A percentile compares a stretch with the other conserved stretches of the same genome.
Conservation (phyloP, 2,888 invertebrate genomes). For the Orthosia gothica region DNA sequence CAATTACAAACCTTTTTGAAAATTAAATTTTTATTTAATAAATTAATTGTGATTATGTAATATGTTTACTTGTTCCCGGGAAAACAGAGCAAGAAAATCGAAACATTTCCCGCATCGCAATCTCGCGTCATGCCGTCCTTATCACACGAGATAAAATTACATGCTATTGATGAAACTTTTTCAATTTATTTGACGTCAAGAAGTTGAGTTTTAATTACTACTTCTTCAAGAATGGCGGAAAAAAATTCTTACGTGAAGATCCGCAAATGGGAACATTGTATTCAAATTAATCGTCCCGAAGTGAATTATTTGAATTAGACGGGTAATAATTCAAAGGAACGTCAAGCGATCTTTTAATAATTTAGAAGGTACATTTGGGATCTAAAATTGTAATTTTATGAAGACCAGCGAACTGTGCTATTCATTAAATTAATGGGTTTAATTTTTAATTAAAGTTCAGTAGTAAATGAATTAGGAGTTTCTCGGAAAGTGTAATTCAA, state of each 20-base stretch:
- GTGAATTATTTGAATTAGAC: conserved; percentile 56
- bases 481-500: too few relatives aligned
- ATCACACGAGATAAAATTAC: conserved; percentile 20
- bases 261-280: conserved; percentile 36
- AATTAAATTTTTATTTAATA: conserved; percentile 32
- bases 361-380: conserved; percentile 36
- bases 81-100: conserved; percentile 26
- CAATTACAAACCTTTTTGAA: conserved; percentile 5
- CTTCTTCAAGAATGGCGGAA: too few relatives aligned
- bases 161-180: too few relatives aligned
- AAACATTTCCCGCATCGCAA: conserved; percentile 19
- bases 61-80: conserved; percentile 39
- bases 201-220: too few relatives aligned
- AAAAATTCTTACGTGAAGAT: too few relatives aligned
- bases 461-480: conserved; percentile 33
- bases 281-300: conserved; percentile 56
- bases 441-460: conserved; percentile 61
- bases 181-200: too few relatives aligned
- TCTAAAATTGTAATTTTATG: conserved; percentile 50
- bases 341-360: conserved; percentile 21
- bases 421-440: conserved; percentile 59
- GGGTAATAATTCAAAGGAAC: too few relatives aligned
- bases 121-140: conserved; percentile 13
- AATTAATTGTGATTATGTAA: too few relatives aligned
- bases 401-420: conserved; percentile 44